Conservation (phyloP, 1,140 invertebrate genomes). For the Camponotus pennsylvanicus region DNA sequence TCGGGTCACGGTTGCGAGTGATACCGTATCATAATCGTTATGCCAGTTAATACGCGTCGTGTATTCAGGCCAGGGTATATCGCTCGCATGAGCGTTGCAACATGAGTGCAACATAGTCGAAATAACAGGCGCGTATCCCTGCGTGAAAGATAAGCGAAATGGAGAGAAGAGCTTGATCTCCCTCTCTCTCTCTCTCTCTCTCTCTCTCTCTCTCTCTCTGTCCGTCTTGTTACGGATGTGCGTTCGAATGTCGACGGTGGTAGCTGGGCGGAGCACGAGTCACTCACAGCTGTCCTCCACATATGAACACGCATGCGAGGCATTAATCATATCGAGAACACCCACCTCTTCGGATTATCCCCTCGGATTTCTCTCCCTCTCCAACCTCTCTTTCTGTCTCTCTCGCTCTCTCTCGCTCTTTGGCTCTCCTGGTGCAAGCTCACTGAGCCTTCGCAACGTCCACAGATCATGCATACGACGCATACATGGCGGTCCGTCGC, state of each 20-base stretch:
- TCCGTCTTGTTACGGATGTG: neutral
- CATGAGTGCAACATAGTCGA: slow-evolving; percentile 24
- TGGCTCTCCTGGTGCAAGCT: slow-evolving; percentile 38
- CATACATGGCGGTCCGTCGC: slow-evolving; percentile 21
- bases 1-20: slow-evolving; percentile 47
- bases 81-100: slow-evolving; percentile 19
- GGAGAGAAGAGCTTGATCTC: neutral
- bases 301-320: slow-evolving; percentile 73
- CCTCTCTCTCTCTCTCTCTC: neutral
- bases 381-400: neutral
- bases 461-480: slow-evolving; percentile 68
- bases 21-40: slow-evolving; percentile 58
- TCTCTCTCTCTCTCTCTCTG: neutral
- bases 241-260: slow-evolving; percentile 62
- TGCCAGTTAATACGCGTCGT: slow-evolving; percentile 72
- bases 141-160: slow-evolving; percentile 19
- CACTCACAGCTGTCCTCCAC: slow-evolving; percentile 78
- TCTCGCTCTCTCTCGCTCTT: slow-evolving; percentile 20
- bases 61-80: slow-evolving; percentile 51
- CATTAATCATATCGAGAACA: slow-evolving; percentile 82
- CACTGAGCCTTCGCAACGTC: slow-evolving; percentile 40
- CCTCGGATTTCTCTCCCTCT: slow-evolving; percentile 1
- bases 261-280: slow-evolving; percentile 72
- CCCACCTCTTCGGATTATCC: slow-evolving; percentile 35
- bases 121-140: slow-evolving; percentile 21